Conservation (phyloP, 2,113 vertebrate species). For the Phyllopteryx taeniolatus region DNA sequence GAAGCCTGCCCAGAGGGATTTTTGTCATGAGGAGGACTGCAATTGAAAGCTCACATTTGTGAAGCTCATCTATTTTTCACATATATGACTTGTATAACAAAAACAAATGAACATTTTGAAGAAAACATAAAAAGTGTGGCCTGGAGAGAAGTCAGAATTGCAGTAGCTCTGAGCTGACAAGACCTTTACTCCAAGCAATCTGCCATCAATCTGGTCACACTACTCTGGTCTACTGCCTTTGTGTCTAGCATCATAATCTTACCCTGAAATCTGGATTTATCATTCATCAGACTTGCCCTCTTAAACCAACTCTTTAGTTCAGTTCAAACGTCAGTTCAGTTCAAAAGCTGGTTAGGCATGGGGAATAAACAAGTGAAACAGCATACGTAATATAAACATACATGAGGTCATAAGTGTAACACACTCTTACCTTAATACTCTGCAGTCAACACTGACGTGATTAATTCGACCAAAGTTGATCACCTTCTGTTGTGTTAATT, state of each 20-base stretch:
- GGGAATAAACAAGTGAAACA: slow-evolving; percentile 24
- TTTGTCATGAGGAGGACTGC: not conserved
- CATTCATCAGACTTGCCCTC: slow-evolving; percentile 31
- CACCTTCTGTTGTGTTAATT: slow-evolving; percentile 40
- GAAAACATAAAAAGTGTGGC: slow-evolving; percentile 10
- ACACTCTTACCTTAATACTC: slow-evolving; percentile 44
- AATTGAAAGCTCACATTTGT: not conserved
- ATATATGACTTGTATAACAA: not conserved
- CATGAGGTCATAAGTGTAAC: not conserved
- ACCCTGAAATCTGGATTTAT: slow-evolving; percentile 31
- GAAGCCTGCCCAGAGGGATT: not conserved
- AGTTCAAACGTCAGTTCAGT: slow-evolving; percentile 13
- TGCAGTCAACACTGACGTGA: slow-evolving; percentile 23
- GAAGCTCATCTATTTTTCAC: not conserved
- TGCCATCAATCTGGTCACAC: slow-evolving; percentile 55
- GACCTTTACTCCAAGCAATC: slow-evolving; percentile 50
- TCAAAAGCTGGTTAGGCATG: not conserved
- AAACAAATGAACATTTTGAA: not conserved
- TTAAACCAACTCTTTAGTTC: slow-evolving; percentile 23
- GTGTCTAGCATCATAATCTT: slow-evolving; percentile 35
- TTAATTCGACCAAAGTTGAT: slow-evolving; percentile 42
- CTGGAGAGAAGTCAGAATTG: slow-evolving; percentile 20
- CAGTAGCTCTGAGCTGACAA: slow-evolving; percentile 24
- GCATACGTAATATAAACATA: not conserved
- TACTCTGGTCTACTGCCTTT: slow-evolving; percentile 34